Base-by-base conservation (phyloP, 2,797 vertebrate genomes). In the Xenops minutus region DNA sequence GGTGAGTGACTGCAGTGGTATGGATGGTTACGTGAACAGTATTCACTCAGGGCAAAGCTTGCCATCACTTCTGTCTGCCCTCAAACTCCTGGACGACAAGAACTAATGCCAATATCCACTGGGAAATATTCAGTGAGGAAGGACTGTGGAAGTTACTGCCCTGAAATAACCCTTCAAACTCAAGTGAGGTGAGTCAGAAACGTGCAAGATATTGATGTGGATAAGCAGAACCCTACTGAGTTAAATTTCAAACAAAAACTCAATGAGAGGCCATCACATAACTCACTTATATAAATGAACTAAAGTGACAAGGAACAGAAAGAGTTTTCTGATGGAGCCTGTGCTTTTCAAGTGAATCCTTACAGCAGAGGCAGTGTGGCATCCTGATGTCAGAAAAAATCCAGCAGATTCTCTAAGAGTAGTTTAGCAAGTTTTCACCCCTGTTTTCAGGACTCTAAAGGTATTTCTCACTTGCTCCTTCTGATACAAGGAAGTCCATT, bases 1-100 rank as follows among this genome's bases (percentile, higher is more conserved):
- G 98, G 97, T 96, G 82, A 41, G 88, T 66, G 56, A 97, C 96
- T 97, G 96, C 96, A 73, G 74, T 10, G 49, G 44, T 74, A 61
- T 0, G 7, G 93, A 91, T 75, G 81, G 92, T 85, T 92, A 83
- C 62, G 34, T 55, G 82, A 95, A 89, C 30, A 89, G 74, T 85
- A 85, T 95, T 95, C 54, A 62, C 61, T 58, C 6, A 52, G 78
- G 73, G 56, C 59, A 59, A 89, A 44, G 41, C 43, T 68, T 54
- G 14, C 95, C 83, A 72, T 88, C 61, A 15, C 69, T 55, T 92
- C 75, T 8, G 1, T 66, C 27, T 79, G 36, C 32, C 37, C 41
- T 54, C 73, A 48, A 41, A 68, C 13, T 71, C 66, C 73, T 62
- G 14, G 27, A 27, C 55, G 85, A 49, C n/a, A 67, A 69, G 51